These are phyloP conservation scores for Taenaris catops DNA, from an alignment of 2,888 invertebrate species.

Conservation along the genomic window DNA sequence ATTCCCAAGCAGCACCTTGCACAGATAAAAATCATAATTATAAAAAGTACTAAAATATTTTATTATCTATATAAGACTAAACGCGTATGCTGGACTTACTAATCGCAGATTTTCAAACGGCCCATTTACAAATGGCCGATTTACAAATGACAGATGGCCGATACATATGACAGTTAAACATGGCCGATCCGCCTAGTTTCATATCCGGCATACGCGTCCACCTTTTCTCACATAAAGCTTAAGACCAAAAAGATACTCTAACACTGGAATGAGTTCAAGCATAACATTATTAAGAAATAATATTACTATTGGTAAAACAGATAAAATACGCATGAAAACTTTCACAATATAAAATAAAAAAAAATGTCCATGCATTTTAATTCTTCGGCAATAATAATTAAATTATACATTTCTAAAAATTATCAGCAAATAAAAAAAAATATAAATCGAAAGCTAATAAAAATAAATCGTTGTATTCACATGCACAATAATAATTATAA, in stretches of 20 bases:
- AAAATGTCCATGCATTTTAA: constrained; percentile 28
- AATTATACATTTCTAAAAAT: constrained; percentile 38
- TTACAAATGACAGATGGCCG: too few relatives aligned
- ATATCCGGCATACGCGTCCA: constrained; percentile 7
- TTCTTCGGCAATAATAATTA: constrained; percentile 22
- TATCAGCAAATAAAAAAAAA: constrained; percentile 57
- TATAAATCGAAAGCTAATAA: constrained; percentile 48
- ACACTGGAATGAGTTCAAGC: constrained; percentile 73
- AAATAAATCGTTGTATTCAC: constrained; percentile 58
- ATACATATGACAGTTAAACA: too few relatives aligned
- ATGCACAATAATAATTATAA: constrained; percentile 32
- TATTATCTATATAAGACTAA: constrained; percentile 38
- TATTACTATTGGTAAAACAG: constrained; percentile 31
- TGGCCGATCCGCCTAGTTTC: too few relatives aligned
- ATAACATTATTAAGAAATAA: constrained; percentile 50
- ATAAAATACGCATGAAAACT: constrained; percentile 18
- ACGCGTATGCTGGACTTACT: constrained; percentile 1
- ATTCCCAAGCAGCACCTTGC: constrained; percentile 59
- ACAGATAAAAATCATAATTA: constrained; percentile 45
- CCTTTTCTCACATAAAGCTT: constrained; percentile 62
- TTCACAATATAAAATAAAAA: constrained; percentile 29
- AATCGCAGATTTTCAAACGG: too few relatives aligned
- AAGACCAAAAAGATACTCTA: constrained; percentile 57
- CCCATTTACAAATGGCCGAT: not conserved
- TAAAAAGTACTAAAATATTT: constrained; percentile 60